A percentile compares a stretch with the other conserved stretches of the same genome.
Conservation (phyloP, 2,797 vertebrate species). For the Malurus splendens region DNA sequence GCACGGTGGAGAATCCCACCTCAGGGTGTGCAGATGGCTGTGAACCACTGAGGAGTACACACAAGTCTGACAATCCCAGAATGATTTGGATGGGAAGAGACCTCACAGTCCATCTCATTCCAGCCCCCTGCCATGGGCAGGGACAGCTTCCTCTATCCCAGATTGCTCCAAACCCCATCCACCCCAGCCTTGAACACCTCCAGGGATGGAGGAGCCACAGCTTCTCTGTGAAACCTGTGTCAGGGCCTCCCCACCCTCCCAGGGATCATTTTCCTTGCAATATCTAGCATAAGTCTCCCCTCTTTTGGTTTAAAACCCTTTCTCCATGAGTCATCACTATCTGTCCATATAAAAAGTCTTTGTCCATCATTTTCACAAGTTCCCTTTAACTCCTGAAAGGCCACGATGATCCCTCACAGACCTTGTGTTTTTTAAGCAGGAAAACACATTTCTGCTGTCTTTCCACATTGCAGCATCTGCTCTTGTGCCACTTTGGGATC, state of each 20-base stretch:
- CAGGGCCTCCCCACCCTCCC: neutral
- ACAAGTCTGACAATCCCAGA: neutral
- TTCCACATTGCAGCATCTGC: neutral
- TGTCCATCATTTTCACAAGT: neutral
- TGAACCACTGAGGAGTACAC: neutral
- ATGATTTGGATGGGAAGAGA: neutral
- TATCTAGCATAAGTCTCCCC: neutral
- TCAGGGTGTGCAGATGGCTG: neutral
- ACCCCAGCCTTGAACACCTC: neutral
- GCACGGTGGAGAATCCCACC: neutral
- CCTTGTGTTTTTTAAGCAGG: neutral
- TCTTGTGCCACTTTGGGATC: neutral
- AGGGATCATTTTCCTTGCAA: neutral
- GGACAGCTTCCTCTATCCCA: neutral
- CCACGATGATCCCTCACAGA: accelerated
- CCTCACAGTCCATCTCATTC: neutral
- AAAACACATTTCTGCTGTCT: neutral
- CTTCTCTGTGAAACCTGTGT: neutral
- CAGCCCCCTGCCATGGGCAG: neutral
- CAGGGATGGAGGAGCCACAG: neutral
- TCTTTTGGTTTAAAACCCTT: neutral
- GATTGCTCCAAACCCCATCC: accelerated
- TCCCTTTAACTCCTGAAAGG: neutral
- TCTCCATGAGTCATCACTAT: neutral
- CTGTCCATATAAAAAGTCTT: neutral